Evolutionary conservation across 2,797 vertebrate genomes (phyloP).

Genomic region (Carduelis carduelis): DNA sequence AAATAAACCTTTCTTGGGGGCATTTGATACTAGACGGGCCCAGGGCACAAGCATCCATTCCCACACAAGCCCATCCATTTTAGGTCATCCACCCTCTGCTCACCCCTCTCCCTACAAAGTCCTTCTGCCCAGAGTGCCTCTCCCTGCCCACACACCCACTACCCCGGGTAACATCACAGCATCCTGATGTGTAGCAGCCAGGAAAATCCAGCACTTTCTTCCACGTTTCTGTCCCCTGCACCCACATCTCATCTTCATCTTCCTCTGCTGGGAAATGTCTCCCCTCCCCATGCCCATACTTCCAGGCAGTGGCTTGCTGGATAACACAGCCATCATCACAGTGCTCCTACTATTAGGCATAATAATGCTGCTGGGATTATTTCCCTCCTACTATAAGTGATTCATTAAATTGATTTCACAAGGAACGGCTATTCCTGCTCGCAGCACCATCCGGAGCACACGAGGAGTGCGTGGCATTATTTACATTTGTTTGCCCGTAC

Average conservation of each 20-base stretch:
- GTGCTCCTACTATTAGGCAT: background rate
- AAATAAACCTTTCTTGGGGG: background rate
- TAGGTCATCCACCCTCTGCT: background rate
- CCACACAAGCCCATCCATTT: background rate
- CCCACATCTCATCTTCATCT: background rate
- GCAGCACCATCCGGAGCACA: background rate
- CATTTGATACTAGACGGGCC: background rate
- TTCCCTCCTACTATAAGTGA: background rate
- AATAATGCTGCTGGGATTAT: background rate
- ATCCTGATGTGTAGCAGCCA: background rate
- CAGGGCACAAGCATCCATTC: background rate
- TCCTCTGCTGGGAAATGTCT: background rate
- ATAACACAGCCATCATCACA: background rate
- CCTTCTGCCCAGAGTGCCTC: background rate
- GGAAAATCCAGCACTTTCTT: background rate
- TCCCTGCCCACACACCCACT: accelerated
- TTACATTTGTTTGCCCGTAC: slow-evolving; percentile 1
- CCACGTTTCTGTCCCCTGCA: background rate
- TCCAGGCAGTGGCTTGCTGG: background rate
- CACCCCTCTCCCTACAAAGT: accelerated
- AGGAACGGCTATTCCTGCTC: background rate
- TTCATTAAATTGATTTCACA: slow-evolving; percentile 40
- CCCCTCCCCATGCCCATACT: background rate
- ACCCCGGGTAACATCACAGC: background rate
- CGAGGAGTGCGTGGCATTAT: background rate